phyloP scores from a whole-genome alignment of 2,113 vertebrate species.

The Recurvirostra avosetta region DNA sequence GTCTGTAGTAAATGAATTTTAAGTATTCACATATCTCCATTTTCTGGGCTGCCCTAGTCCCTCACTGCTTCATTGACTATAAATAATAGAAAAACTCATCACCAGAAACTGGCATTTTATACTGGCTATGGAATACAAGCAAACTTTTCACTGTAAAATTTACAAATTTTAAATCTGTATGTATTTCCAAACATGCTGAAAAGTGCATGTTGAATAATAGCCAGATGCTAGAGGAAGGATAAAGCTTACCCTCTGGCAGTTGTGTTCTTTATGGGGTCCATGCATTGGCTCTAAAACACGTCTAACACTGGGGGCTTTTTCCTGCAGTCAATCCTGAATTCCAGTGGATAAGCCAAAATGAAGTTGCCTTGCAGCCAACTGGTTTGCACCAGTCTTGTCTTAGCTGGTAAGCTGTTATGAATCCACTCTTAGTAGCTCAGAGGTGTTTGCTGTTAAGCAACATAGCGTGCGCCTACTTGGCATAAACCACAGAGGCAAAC shows the following conservation, averaged over 20 bases:
- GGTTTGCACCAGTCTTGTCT: neutral
- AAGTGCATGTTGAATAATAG: neutral
- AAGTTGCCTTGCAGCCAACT: neutral
- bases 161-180: neutral
- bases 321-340: neutral
- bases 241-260: neutral
- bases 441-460: neutral
- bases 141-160: neutral
- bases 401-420: neutral
- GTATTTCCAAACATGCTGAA: neutral
- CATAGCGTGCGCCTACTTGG: rapidly evolving
- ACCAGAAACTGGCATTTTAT: neutral
- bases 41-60: neutral
- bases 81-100: neutral
- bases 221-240: neutral
- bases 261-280: neutral
- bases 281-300: neutral
- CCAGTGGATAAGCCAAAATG: neutral
- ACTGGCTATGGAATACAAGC: neutral
- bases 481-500: neutral
- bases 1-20: neutral
- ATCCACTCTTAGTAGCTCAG: neutral
- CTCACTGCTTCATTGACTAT: neutral
- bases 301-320: neutral
- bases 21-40: neutral